Conservation (phyloP, 2,797 vertebrate species). For the Salmo trutta region DNA sequence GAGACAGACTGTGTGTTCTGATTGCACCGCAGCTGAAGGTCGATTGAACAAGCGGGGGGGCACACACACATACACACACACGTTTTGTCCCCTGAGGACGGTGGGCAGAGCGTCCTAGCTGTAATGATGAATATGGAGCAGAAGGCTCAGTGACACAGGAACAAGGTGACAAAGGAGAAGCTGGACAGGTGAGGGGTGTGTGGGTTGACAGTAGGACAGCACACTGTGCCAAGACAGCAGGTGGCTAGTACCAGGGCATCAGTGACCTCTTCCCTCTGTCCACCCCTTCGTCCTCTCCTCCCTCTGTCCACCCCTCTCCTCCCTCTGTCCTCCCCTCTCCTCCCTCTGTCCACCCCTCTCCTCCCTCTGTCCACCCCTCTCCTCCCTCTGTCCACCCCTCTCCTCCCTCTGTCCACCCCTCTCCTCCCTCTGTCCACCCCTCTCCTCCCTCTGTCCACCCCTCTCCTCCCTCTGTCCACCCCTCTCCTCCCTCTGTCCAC, state of each 20-base stretch:
- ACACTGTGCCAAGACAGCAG: slow-evolving; percentile 71
- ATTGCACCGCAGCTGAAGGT: slow-evolving; percentile 65
- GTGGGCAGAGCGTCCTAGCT: slow-evolving; percentile 50
- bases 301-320: no score
- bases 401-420: slow-evolving; percentile 18
- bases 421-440: not conserved
- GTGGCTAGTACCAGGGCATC: slow-evolving; percentile 71
- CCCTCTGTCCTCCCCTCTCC: no score
- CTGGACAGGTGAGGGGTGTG: slow-evolving; percentile 67
- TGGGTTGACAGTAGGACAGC: slow-evolving; percentile 54
- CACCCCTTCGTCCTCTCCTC: no score
- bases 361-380: not conserved
- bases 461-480: no score
- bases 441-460: no score
- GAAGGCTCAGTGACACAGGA: slow-evolving; percentile 72
- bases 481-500: no score
- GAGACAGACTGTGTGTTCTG: slow-evolving; percentile 45
- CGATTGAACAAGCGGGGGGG: slow-evolving; percentile 51
- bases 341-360: no score
- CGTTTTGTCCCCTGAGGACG: slow-evolving; percentile 50
- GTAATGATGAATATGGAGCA: slow-evolving; percentile 74
- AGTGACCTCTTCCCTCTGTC: slow-evolving; percentile 61
- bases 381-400: slow-evolving; percentile 1
- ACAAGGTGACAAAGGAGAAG: slow-evolving; percentile 68
- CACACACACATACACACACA: slow-evolving; percentile 43